phyloP scores from a whole-genome alignment of 2,113 vertebrate genomes.

The Myrmecobius fasciatus region DNA sequence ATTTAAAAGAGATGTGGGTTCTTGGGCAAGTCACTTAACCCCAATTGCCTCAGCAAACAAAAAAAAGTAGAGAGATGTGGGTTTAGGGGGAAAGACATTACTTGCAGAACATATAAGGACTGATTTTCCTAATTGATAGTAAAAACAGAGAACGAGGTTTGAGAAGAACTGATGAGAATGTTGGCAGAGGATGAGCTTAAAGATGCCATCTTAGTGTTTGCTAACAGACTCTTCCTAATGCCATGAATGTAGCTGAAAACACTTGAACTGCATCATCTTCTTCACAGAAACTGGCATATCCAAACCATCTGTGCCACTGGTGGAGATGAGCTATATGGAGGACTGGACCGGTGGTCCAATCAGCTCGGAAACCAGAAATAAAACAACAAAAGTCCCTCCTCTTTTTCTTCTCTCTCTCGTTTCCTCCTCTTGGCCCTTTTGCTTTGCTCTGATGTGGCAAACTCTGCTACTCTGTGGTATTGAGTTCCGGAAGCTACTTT shows the following conservation, averaged over 20 bases:
- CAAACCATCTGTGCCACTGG: constrained; percentile 97
- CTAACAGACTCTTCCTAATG: constrained; percentile 88
- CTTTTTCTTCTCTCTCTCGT: constrained; percentile 72
- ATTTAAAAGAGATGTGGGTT: not conserved
- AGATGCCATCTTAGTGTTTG: too few relatives aligned
- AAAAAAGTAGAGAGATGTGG: not conserved
- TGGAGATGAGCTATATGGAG: constrained; percentile 97
- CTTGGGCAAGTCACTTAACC: too few relatives aligned
- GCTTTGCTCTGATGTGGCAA: constrained; percentile 92
- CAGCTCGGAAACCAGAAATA: constrained; percentile 95
- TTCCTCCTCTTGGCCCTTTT: constrained; percentile 79
- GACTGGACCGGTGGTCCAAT: constrained; percentile 98
- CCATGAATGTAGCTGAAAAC: constrained; percentile 97
- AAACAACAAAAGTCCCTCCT: constrained; percentile 64
- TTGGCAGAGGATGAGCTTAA: too few relatives aligned
- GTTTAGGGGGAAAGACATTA: too few relatives aligned
- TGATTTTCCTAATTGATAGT: too few relatives aligned
- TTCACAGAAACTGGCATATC: constrained; percentile 96
- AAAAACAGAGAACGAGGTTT: too few relatives aligned
- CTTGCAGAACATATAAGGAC: too few relatives aligned
- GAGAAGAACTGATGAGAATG: too few relatives aligned
- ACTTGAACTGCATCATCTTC: constrained; percentile 93
- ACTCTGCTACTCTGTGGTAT: constrained; percentile 89
- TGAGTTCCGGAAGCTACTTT: constrained; percentile 89
- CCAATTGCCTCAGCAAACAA: too few relatives aligned